These are phyloP conservation scores for Volucella inanis DNA, from an alignment of 2,888 invertebrate species.

Conservation along the genomic window DNA sequence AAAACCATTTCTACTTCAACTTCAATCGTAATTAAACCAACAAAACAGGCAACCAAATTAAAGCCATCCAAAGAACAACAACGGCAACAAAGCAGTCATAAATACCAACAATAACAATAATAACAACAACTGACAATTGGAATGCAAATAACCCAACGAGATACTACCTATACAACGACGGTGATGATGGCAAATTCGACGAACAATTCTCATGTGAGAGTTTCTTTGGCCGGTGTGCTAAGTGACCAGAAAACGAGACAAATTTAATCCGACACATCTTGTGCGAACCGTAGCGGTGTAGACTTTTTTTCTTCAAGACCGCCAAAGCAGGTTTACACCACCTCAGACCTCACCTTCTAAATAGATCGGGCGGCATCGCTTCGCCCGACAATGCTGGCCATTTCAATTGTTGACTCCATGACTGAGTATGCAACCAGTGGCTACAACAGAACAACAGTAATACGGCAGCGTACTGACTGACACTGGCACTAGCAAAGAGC, in stretches of 20 bases:
- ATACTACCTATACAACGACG: background rate
- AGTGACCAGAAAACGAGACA: constrained; percentile 72
- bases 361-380: background rate
- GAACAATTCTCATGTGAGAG: constrained; percentile 45
- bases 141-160: constrained; percentile 67
- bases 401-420: constrained; percentile 65
- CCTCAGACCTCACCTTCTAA: constrained; percentile 22
- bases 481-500: constrained; percentile 42
- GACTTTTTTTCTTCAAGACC: constrained; percentile 39
- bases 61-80: constrained; percentile 69
- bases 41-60: constrained; percentile 68
- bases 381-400: background rate
- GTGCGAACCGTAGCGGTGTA: constrained; percentile 45
- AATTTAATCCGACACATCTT: constrained; percentile 73
- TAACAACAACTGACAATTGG: constrained; percentile 56
- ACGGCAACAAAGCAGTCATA: constrained; percentile 17
- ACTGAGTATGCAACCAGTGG: constrained; percentile 65
- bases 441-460: constrained; percentile 36
- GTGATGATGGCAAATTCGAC: constrained; percentile 15
- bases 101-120: constrained; percentile 31
- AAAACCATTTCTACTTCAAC: constrained; percentile 12
- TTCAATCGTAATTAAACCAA: constrained; percentile 70
- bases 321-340: constrained; percentile 67
- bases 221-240: constrained; percentile 45
- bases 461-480: constrained; percentile 48